A percentile compares a stretch with the other conserved stretches of the same genome.
Evolutionary conservation across 2,113 vertebrate genomes (phyloP).

Genomic region (Nyctereutes procyonoides): DNA sequence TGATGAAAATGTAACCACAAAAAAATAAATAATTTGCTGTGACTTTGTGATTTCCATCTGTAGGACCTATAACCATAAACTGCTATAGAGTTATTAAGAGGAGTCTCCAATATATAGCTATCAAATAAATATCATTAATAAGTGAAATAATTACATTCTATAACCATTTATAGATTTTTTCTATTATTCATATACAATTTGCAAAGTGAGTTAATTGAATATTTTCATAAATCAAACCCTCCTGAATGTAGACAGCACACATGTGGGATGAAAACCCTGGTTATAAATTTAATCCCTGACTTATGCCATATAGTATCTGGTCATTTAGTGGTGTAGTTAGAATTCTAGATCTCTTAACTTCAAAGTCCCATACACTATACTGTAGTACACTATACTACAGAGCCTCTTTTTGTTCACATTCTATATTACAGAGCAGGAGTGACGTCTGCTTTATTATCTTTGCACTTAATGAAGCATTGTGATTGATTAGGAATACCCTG

Average conservation of each 20-base stretch:
- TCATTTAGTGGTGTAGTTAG: neutral
- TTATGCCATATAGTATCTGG: neutral
- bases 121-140: neutral
- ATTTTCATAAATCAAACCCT: neutral
- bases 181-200: neutral
- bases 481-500: neutral
- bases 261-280: neutral
- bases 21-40: neutral
- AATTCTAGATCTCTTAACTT: neutral
- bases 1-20: neutral
- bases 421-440: neutral
- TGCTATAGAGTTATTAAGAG: neutral
- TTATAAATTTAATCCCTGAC: neutral
- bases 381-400: neutral
- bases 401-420: neutral
- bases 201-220: neutral
- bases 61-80: neutral
- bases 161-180: neutral
- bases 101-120: neutral
- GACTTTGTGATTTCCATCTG: neutral
- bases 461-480: neutral
- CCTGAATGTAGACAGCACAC: neutral
- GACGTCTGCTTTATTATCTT: neutral
- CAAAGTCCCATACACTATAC: neutral
- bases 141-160: neutral